A percentile compares a stretch with the other conserved stretches of the same genome.
These are phyloP conservation scores for Chrysodeixis includens DNA, from an alignment of 2,888 invertebrate species.

Conservation along the genomic window DNA sequence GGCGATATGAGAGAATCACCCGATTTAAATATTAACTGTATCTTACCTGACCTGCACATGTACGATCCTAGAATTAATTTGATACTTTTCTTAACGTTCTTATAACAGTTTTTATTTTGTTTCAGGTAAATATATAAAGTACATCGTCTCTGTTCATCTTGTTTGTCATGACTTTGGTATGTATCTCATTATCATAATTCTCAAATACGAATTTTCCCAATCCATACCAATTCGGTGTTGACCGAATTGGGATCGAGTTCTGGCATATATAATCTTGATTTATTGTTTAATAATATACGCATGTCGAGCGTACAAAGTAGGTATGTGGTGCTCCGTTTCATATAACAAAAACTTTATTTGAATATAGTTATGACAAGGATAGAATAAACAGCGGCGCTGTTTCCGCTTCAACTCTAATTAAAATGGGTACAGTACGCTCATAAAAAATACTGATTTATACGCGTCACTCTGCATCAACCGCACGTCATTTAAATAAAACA, in stretches of 20 bases:
- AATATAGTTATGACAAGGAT: slow-evolving; percentile 57
- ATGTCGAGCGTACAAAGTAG: slow-evolving; percentile 18
- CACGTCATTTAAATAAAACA: slow-evolving; percentile 71
- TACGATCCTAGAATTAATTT: slow-evolving; percentile 75
- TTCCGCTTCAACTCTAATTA: slow-evolving; percentile 72
- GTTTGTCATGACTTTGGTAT: slow-evolving; percentile 20
- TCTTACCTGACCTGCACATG: slow-evolving; percentile 63
- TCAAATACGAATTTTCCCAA: slow-evolving; percentile 16
- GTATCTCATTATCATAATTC: slow-evolving; percentile 7
- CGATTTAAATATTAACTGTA: slow-evolving; percentile 80
- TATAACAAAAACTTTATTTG: slow-evolving; percentile 54
- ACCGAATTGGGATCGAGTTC: slow-evolving; percentile 8
- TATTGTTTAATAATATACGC: slow-evolving; percentile 26
- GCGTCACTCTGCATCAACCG: slow-evolving; percentile 67
- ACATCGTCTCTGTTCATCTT: slow-evolving; percentile 12
- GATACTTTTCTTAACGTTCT: slow-evolving; percentile 53
- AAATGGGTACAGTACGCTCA: slow-evolving; percentile 64
- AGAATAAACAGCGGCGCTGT: slow-evolving; percentile 58
- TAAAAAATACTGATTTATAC: slow-evolving; percentile 69
- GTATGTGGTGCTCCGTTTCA: slow-evolving; percentile 25
- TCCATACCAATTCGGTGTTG: slow-evolving; percentile 10
- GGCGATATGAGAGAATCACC: slow-evolving; percentile 61
- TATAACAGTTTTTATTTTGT: slow-evolving; percentile 58
- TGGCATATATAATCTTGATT: slow-evolving; percentile 33
- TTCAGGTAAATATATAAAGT: slow-evolving; percentile 64